phyloP scores from a whole-genome alignment of 1,140 invertebrate genomes.

The Aphaenogaster ashmeadi region DNA sequence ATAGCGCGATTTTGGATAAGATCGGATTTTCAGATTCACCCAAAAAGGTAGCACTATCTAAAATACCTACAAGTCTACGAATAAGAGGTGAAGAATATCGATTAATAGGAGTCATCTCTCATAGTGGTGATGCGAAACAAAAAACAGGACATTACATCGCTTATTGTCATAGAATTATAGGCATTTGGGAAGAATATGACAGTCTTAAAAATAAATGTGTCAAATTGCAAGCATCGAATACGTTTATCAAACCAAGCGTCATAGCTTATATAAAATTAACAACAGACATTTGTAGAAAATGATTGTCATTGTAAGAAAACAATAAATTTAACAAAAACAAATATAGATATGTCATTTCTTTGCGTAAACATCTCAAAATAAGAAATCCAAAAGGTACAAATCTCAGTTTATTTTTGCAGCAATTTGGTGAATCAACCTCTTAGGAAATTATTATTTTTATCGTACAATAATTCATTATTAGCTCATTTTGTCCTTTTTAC shows the following conservation, averaged over 20 bases:
- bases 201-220: neutral
- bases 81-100: neutral
- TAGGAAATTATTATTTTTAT: too few species aligned
- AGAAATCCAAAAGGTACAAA: too few species aligned
- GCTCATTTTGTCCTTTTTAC: too few species aligned
- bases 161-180: slow-evolving; percentile 1
- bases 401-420: too few species aligned
- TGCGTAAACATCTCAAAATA: too few species aligned
- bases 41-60: neutral
- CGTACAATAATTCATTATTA: too few species aligned
- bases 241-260: neutral
- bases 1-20: neutral
- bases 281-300: too few species aligned
- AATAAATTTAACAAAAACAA: too few species aligned
- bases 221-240: neutral
- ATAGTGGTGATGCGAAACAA: neutral
- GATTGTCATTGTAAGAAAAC: too few species aligned
- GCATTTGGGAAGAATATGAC: neutral
- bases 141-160: neutral
- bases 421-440: too few species aligned
- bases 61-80: neutral
- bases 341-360: too few species aligned
- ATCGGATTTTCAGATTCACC: neutral
- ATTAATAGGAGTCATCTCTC: neutral
- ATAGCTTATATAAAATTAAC: neutral